Base-by-base conservation (phyloP, 2,888 invertebrate species). In the Drosophila hamatofila region DNA sequence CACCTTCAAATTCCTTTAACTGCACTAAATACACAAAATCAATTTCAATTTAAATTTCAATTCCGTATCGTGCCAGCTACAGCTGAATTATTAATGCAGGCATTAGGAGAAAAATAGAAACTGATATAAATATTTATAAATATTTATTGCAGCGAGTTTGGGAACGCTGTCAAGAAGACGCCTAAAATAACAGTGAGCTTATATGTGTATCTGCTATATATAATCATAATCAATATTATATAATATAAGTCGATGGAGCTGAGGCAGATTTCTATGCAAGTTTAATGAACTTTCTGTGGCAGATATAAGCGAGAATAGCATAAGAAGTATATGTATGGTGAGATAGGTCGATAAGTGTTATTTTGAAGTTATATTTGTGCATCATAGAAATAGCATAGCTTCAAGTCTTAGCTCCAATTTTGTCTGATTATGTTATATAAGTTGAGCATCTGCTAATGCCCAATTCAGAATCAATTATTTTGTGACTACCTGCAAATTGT, bases 11-110 rank as follows among this genome's bases (percentile, higher is more conserved):
- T 25, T n/a, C 12, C 14, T 44, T 18, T 23, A 23, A n/a, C 44
- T 23, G 30, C 23, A 27, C 41, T 14, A 56, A 42, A 30, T 42
- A 44, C 21, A 57, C 18, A 33, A 42, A 44, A 37, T 27, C 48
- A 27, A 44, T 42, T 51, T 51, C 6, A 35, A 51, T 60, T 51
- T 51, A 9, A 51, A 64, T 35, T 35, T 18, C 25, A 16, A 41
- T 30, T 49, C 30, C 12, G 48, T 49, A 25, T 12, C 18, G 7
- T 23, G 46, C 12, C 23, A 35, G 33, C 7, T 4, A 16, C 14
- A 2, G 14, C 30, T 49, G 33, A 49, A 49, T 49, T 33, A 30
- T 49, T 49, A 14, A 49, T 49, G 30, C 49, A 21, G 49, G 30
- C 49, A 49, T 49, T 12, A 4, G 33, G 49, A 18, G 49, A 18